Percentiles rank a stretch among this genome's conserved stretches.
Conservation (phyloP, 2,797 vertebrate species). For the Parauchenoglanis ngamensis region DNA sequence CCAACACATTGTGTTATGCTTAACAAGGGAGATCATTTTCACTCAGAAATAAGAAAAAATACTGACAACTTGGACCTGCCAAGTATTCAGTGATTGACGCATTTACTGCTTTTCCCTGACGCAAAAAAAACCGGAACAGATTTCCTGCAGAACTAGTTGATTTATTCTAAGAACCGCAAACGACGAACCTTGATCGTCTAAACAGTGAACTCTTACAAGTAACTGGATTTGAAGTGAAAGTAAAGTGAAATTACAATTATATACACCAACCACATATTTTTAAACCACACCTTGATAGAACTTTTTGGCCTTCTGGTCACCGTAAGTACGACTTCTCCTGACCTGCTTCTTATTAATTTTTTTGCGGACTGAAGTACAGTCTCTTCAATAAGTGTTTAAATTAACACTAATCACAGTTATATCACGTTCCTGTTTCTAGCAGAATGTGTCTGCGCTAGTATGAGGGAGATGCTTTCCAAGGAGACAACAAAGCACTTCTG, state of each 20-base stretch:
- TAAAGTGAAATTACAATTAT: neutral
- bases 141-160: neutral
- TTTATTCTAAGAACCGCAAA: neutral
- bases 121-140: neutral
- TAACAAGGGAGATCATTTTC: neutral
- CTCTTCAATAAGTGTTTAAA: neutral
- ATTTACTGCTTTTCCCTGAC: neutral
- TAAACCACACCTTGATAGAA: neutral
- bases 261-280: neutral
- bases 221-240: neutral
- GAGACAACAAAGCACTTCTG: constrained; percentile 14
- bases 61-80: neutral
- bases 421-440: neutral
- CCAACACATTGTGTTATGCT: neutral
- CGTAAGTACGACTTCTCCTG: neutral
- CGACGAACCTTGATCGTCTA: neutral
- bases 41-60: neutral
- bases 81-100: neutral
- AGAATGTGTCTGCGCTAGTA: neutral
- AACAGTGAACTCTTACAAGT: neutral
- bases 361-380: neutral
- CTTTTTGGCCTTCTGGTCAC: neutral
- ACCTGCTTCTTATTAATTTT: no score
- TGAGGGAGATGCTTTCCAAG: constrained; percentile 1
- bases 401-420: neutral